Evolutionary conservation across 1,140 invertebrate genomes (phyloP).

Genomic region (Anoplolepis gracilipes): DNA sequence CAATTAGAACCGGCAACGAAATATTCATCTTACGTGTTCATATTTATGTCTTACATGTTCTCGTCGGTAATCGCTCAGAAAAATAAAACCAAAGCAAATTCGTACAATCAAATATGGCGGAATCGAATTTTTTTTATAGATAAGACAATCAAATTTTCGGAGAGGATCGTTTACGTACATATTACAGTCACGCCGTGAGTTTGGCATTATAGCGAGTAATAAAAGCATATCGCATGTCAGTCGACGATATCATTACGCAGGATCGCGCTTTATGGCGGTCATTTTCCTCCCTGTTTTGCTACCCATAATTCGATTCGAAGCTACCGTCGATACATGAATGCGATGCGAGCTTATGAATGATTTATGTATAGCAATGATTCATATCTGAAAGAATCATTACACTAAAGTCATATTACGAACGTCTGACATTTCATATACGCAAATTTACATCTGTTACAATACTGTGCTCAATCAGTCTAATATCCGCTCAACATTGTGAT

Average conservation of each 20-base stretch:
- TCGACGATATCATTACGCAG: constrained; percentile 54
- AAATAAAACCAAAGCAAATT: background rate
- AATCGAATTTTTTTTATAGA: background rate
- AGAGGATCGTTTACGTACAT: background rate
- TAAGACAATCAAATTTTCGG: background rate
- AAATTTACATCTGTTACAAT: background rate
- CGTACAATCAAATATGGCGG: background rate
- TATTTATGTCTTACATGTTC: background rate
- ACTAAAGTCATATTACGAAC: constrained; percentile 11
- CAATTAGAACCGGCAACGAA: constrained; percentile 50
- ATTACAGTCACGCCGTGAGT: constrained; percentile 8
- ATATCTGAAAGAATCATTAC: constrained; percentile 45
- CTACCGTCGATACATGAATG: constrained; percentile 36
- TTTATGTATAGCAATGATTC: constrained; percentile 17
- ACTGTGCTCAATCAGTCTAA: too few relatives aligned
- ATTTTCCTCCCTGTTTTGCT: constrained; percentile 53
- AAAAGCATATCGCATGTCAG: constrained; percentile 46
- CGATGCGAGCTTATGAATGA: constrained; percentile 42
- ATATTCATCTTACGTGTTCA: constrained; percentile 2
- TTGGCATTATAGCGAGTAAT: constrained; percentile 33
- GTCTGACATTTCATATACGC: background rate
- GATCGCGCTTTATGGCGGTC: constrained; percentile 48
- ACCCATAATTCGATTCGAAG: constrained; percentile 49
- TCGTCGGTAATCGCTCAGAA: background rate
- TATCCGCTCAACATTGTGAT: background rate